Evolutionary conservation across 2,797 vertebrate species (phyloP).

Genomic region (Hypotaenidia philippensis): DNA sequence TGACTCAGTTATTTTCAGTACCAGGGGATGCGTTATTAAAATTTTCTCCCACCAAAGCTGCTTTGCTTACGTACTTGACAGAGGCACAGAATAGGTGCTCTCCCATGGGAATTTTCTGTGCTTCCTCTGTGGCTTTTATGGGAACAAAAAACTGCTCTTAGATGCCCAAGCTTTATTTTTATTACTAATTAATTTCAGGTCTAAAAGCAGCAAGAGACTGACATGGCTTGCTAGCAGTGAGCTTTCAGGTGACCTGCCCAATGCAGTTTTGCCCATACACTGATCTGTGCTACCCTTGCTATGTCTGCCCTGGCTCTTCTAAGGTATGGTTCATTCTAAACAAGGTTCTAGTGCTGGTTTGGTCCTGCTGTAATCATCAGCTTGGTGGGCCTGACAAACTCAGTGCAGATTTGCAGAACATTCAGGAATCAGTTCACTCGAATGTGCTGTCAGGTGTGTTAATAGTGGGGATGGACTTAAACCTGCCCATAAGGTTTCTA

Average conservation of each 20-base stretch:
- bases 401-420: not conserved
- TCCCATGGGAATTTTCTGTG: conserved; percentile 1
- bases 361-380: not conserved
- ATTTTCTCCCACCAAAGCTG: conserved; percentile 33
- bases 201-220: not conserved
- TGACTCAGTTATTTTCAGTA: conserved; percentile 31
- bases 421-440: not conserved
- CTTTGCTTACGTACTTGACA: not conserved
- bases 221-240: not conserved
- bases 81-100: not conserved
- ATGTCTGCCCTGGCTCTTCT: not conserved
- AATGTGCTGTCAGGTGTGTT: fast-evolving
- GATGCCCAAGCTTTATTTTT: not conserved
- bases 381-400: not conserved
- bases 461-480: not conserved
- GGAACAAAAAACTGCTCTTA: not conserved
- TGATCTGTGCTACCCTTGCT: not conserved
- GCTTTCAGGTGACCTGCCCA: not conserved
- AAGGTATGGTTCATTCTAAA: not conserved
- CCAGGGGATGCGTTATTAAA: not conserved
- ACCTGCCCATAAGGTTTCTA: not conserved
- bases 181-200: not conserved
- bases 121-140: not conserved
- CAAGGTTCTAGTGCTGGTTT: not conserved
- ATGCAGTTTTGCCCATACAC: not conserved